Evolutionary conservation across 2,888 invertebrate species (phyloP).

Genomic region (Toxonevra muliebris): DNA sequence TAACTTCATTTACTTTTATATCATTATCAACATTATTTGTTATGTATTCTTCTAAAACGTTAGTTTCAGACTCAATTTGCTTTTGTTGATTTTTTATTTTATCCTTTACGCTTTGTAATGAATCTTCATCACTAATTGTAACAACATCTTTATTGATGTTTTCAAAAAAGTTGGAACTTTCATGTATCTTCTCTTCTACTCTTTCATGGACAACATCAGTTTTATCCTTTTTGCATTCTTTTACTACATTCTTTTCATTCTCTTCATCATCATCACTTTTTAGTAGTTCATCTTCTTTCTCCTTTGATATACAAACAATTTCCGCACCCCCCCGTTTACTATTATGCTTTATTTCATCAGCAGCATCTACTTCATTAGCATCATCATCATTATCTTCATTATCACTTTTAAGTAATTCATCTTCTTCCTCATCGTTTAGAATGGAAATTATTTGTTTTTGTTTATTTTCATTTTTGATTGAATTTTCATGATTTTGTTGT

Average conservation of each 20-base stretch:
- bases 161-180: constrained; percentile 3
- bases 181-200: constrained; percentile 1
- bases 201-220: background rate
- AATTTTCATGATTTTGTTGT: constrained; percentile 27
- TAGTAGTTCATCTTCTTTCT: constrained; percentile 41
- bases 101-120: constrained; percentile 6
- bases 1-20: background rate
- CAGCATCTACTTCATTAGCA: background rate
- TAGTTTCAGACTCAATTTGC: background rate
- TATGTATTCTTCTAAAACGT: constrained; percentile 2
- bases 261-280: constrained; percentile 36
- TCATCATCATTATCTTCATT: constrained; percentile 25
- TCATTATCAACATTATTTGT: background rate
- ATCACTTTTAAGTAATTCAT: constrained; percentile 36
- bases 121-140: constrained; percentile 31
- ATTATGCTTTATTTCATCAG: background rate
- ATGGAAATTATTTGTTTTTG: constrained; percentile 15
- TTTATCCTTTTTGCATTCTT: background rate
- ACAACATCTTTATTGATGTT: constrained; percentile 10
- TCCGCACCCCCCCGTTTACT: background rate
- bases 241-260: background rate
- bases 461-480: constrained; percentile 21
- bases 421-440: constrained; percentile 36
- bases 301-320: constrained; percentile 26
- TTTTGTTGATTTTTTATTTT: background rate